These are phyloP conservation scores for Lypha dubia DNA, from an alignment of 2,888 invertebrate genomes.

Conservation along the genomic window DNA sequence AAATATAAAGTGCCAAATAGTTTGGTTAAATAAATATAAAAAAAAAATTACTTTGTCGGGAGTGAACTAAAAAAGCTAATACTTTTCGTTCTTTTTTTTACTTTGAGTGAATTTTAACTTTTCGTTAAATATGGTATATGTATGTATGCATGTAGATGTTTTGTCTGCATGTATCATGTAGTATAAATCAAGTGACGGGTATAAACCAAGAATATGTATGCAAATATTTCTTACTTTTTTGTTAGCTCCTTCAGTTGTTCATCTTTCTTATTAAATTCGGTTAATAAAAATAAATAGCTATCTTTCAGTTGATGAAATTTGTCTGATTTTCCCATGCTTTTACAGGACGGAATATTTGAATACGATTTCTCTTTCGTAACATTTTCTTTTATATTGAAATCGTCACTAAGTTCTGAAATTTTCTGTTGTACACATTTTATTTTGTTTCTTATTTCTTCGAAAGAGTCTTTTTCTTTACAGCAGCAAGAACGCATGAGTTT, in stretches of 20 bases:
- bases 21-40: too few species aligned
- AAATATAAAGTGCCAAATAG: too few species aligned
- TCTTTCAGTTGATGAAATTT: slow-evolving; percentile 79
- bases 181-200: too few species aligned
- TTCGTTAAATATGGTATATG: too few species aligned
- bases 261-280: slow-evolving; percentile 80
- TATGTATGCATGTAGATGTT: too few species aligned
- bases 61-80: too few species aligned
- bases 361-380: slow-evolving; percentile 50
- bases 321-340: slow-evolving; percentile 76
- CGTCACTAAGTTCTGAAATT: slow-evolving; percentile 76
- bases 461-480: slow-evolving; percentile 30
- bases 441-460: slow-evolving; percentile 77
- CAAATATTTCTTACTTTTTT: slow-evolving; percentile 76
- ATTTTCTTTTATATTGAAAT: slow-evolving; percentile 73
- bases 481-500: slow-evolving; percentile 8
- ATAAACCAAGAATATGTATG: neutral
- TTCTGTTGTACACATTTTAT: slow-evolving; percentile 77
- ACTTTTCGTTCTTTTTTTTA: too few species aligned
- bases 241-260: slow-evolving; percentile 80
- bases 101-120: too few species aligned
- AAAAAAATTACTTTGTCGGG: too few species aligned
- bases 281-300: slow-evolving; percentile 79
- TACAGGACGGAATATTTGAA: slow-evolving; percentile 60
- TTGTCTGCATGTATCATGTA: too few species aligned